Evolutionary conservation across 2,113 vertebrate species (phyloP).

Genomic region (Leptobrachium ailaonicum): DNA sequence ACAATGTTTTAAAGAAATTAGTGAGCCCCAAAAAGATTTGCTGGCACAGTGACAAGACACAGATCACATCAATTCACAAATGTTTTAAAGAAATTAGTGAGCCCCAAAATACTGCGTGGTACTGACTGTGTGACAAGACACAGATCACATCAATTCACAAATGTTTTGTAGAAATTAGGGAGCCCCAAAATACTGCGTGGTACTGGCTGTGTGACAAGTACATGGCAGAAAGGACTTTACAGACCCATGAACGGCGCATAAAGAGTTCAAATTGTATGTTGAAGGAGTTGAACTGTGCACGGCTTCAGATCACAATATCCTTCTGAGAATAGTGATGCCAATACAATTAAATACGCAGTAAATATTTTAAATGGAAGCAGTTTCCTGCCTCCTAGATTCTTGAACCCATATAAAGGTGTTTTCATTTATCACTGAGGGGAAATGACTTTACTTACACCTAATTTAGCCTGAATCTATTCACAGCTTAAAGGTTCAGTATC

Average conservation of each 20-base stretch:
- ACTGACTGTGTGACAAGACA: too few relatives aligned
- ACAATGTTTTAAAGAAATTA: too few relatives aligned
- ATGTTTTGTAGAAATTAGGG: too few relatives aligned
- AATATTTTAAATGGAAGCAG: constrained; percentile 37
- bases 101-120: too few relatives aligned
- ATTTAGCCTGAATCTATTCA: constrained; percentile 98
- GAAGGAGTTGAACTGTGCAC: not conserved
- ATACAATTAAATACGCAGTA: constrained; percentile 29
- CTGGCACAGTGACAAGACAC: too few relatives aligned
- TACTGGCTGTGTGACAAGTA: too few relatives aligned
- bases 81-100: too few relatives aligned
- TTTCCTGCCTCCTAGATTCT: constrained; percentile 52
- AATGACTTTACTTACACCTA: constrained; percentile 99
- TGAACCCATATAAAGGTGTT: constrained; percentile 78
- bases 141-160: too few relatives aligned
- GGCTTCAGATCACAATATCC: constrained; percentile 3
- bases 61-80: too few relatives aligned
- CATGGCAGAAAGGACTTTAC: not conserved
- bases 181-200: too few relatives aligned
- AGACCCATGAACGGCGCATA: not conserved
- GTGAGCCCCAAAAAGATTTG: too few relatives aligned
- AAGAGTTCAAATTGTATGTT: not conserved
- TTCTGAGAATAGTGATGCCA: not conserved
- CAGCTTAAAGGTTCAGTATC: constrained; percentile 91
- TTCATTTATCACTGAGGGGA: constrained; percentile 92